Conservation (phyloP, 2,797 vertebrate species). For the Sebastes flavidus region DNA sequence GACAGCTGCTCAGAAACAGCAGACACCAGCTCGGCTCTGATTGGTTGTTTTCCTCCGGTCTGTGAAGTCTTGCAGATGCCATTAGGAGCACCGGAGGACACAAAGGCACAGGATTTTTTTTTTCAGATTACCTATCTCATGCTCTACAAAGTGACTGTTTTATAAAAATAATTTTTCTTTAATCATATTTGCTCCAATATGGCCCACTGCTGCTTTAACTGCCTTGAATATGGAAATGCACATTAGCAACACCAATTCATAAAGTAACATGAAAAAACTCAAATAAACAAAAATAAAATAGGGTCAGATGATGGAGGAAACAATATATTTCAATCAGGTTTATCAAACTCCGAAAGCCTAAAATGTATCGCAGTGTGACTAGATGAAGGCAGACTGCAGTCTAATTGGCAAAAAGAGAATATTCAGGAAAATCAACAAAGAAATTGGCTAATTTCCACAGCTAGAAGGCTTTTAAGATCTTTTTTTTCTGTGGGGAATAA, state of each 20-base stretch:
- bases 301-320: neutral
- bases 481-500: neutral
- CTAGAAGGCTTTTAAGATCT: neutral
- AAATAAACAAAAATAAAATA: constrained; percentile 5
- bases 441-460: neutral
- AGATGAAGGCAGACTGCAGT: neutral
- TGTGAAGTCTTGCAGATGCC: too few relatives aligned
- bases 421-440: neutral
- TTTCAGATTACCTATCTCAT: too few relatives aligned
- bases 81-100: too few relatives aligned
- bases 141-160: too few relatives aligned
- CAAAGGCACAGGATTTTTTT: too few relatives aligned
- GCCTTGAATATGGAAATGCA: neutral
- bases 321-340: neutral
- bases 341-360: neutral
- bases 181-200: too few relatives aligned
- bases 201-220: neutral
- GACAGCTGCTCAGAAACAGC: too few relatives aligned
- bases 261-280: neutral
- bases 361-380: neutral
- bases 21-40: too few relatives aligned
- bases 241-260: neutral
- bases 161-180: too few relatives aligned
- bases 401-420: neutral
- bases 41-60: too few relatives aligned